Conservation (phyloP, 2,888 invertebrate genomes). For the Drosophila leonis region DNA sequence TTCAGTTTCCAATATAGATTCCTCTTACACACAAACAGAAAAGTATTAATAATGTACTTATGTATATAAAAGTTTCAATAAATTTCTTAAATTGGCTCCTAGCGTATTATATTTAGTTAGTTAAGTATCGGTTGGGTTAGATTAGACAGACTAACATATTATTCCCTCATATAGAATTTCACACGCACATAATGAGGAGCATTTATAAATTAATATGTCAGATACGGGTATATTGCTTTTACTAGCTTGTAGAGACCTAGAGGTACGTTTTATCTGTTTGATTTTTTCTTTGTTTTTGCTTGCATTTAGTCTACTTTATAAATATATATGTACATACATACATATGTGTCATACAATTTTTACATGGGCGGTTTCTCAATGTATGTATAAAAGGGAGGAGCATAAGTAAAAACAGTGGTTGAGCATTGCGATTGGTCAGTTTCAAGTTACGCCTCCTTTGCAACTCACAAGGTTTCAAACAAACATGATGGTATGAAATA, state of each 20-base stretch:
- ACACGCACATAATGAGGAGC: too few relatives aligned
- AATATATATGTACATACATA: not conserved
- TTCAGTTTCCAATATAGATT: too few relatives aligned
- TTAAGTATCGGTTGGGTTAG: too few relatives aligned
- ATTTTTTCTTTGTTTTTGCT: not conserved
- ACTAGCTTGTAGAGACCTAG: not conserved
- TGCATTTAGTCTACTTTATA: not conserved
- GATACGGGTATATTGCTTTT: too few relatives aligned
- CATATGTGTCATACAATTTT: not conserved
- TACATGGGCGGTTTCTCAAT: not conserved
- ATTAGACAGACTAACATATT: too few relatives aligned
- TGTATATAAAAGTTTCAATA: too few relatives aligned
- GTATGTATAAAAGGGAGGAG: conserved; percentile 13
- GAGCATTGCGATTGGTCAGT: conserved; percentile 21
- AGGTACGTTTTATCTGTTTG: not conserved
- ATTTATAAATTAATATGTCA: too few relatives aligned
- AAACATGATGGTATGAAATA: conserved; percentile 33
- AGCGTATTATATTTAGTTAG: too few relatives aligned
- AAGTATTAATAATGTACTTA: too few relatives aligned
- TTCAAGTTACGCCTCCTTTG: conserved; percentile 15
- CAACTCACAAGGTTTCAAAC: conserved; percentile 7
- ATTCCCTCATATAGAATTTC: too few relatives aligned
- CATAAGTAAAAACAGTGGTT: conserved; percentile 1
- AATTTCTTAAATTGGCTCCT: too few relatives aligned
- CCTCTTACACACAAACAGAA: too few relatives aligned